phyloP scores from a whole-genome alignment of 2,888 invertebrate species.

The Vesta saturnalis region DNA sequence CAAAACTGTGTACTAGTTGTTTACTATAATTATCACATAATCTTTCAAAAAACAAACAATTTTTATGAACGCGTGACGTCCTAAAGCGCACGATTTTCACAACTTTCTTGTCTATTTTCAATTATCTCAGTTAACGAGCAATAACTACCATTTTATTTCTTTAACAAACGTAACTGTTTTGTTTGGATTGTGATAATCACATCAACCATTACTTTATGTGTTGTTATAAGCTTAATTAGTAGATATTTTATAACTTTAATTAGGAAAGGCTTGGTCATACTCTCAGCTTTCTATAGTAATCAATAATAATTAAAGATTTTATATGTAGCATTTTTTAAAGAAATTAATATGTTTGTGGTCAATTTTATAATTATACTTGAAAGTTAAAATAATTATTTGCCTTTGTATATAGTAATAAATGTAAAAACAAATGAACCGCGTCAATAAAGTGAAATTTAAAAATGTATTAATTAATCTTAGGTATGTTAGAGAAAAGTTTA shows the following conservation, averaged over 20 bases:
- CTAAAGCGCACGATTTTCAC: constrained; percentile 6
- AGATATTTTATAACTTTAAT: neutral
- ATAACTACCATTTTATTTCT: neutral
- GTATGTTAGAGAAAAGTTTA: too few relatives aligned
- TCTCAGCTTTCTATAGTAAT: neutral
- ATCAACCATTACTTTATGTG: too few relatives aligned
- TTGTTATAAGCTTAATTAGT: neutral
- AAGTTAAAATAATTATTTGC: too few relatives aligned
- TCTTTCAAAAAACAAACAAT: neutral
- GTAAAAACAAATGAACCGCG: too few relatives aligned
- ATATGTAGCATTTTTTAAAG: too few relatives aligned
- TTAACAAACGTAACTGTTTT: neutral
- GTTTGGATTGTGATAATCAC: neutral
- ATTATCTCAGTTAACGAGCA: constrained; percentile 9
- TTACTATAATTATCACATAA: neutral
- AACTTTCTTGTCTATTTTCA: constrained; percentile 7
- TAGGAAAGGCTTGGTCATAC: neutral
- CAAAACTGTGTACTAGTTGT: neutral
- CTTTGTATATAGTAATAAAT: too few relatives aligned
- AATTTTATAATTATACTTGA: too few relatives aligned
- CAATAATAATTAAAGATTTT: too few relatives aligned
- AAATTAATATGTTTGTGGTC: too few relatives aligned
- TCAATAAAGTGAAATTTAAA: too few relatives aligned
- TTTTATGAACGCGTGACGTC: neutral
- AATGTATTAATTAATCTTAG: too few relatives aligned